Base-by-base conservation (phyloP, 2,797 vertebrate genomes). In the Astyanax mexicanus region DNA sequence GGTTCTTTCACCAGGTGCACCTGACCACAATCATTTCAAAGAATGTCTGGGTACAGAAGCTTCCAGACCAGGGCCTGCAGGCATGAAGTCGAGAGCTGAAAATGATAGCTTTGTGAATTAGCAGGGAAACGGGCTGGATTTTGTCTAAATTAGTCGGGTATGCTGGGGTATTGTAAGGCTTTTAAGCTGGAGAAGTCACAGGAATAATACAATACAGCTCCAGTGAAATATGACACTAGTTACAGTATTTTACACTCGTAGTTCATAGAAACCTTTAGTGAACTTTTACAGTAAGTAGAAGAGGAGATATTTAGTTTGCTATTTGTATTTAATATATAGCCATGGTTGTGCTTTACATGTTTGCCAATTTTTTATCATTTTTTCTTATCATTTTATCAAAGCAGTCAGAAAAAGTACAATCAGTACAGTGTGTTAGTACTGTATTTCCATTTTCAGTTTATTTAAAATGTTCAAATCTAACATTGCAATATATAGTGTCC, bases 1-100 rank as follows among this genome's bases (percentile, higher is more conserved):
- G 3, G 49, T 47, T 66, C 40, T 52, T 77, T 27, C 44, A 27
- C 58, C 68, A 37, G 49, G 51, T 66, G 51, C 69, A 51, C 52
- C 62, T 49, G 51, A 78, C 61, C 40, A 64, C 40, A 57, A 15
- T 64, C 37, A 17, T 69, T 52, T 45, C 29, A 29, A 52, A 42
- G 49, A 57, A 77, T 69, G 55, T 57, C n/a, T 37, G 13, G 42
- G 13, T 6, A 25, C 21, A 15, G 29, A 23, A 60, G 44, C 17
- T 29, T 75, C 42, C 64, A 49, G 42, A 51, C 10, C 44, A 32
- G n/a, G 12, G n/a, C 66, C 37, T 58, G 9, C 51, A 67, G 44
- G 21, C 32, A 68, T 4, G 5, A 29, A 49, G 57, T 25, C 17
- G 11, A 49, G 58, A 51, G 45, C 12, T 45, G 25, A 2, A 61